Evolutionary conservation across 2,797 vertebrate genomes (phyloP), one percentile per base, ranked within the genome.

Genomic region (Platyrinchus mystaceus): DNA sequence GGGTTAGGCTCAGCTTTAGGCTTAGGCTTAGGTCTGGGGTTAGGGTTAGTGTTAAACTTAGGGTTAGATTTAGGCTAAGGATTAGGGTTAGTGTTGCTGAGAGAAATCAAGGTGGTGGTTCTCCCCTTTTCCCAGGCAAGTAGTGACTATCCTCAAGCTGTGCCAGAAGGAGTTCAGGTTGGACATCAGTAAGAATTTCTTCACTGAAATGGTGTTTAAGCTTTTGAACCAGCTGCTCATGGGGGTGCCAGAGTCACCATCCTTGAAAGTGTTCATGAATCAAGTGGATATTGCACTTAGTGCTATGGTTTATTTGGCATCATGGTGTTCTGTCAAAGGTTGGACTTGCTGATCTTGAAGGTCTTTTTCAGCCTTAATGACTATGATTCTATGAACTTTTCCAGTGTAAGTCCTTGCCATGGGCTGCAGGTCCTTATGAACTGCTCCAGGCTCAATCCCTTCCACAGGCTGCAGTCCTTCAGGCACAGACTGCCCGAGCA

Each of bases 401-500:
- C 67, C 34, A 46, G 5, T 0, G 2, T n/a, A 46, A 24, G 15
- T 47, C 13, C 34, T 39, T 58, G 24, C 23, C 23, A 19, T 18
- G 17, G 37, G 14, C 37, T 68, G 24, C 49, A 32, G 18, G 9
- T 52, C 26, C 10, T 46, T 44, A 17, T 2, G 2, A 62, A 12
- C 12, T 56, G 28, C 49, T 56, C 21, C 55, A 63, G 49, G 12
- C 14, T 34, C 17, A 32, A 5, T 68, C 17, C 7, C 18, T 56
- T 23, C 36, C 43, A 62, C 0, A 0, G 12, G 4, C 0, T 78
- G 16, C 7, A 67, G 36, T 16, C 23, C 39, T 60, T 37, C 41
- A 43, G 53, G 17, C 16, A n/a, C 41, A 60, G 41, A 9, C 37
- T 44, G 12, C 28, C 50, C 23, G 41, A 44, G 27, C 4, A 8